Conservation (phyloP, 2,888 invertebrate species). For the Drosophila flavopinicola region DNA sequence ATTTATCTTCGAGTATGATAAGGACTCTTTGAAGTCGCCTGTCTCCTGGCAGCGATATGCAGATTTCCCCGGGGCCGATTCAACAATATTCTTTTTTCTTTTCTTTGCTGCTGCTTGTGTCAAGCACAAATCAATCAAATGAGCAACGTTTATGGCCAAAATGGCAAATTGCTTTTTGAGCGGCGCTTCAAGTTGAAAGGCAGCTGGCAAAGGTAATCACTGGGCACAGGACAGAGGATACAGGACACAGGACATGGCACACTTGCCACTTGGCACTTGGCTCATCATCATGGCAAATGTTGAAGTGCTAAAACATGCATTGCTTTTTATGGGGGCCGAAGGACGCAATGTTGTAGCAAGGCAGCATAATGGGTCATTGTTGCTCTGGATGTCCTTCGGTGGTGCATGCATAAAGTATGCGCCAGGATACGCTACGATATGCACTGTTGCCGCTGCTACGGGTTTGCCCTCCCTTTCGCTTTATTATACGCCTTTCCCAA, state of each 20-base stretch:
- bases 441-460: slow-evolving; percentile 45
- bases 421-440: slow-evolving; percentile 59
- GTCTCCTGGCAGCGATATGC: slow-evolving; percentile 6
- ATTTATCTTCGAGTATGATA: slow-evolving; percentile 46
- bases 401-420: slow-evolving; percentile 74
- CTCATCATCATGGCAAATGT: slow-evolving; percentile 67
- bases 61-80: slow-evolving; percentile 50
- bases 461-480: background rate
- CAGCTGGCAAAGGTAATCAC: slow-evolving; percentile 50
- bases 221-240: slow-evolving; percentile 8
- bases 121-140: slow-evolving; percentile 72
- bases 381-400: slow-evolving; percentile 59
- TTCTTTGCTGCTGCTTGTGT: slow-evolving; percentile 4
- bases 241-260: slow-evolving; percentile 11
- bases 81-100: slow-evolving; percentile 10
- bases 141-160: slow-evolving; percentile 69
- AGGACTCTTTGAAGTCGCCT: slow-evolving; percentile 9
- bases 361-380: slow-evolving; percentile 67
- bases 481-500: background rate
- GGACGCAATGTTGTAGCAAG: slow-evolving; percentile 51
- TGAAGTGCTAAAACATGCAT: slow-evolving; percentile 76
- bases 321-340: slow-evolving; percentile 54
- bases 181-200: slow-evolving; percentile 39
- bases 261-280: slow-evolving; percentile 33
- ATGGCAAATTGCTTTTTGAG: slow-evolving; percentile 75